Base-by-base conservation (phyloP, 2,797 vertebrate species). In the Lutjanus campechanus region DNA sequence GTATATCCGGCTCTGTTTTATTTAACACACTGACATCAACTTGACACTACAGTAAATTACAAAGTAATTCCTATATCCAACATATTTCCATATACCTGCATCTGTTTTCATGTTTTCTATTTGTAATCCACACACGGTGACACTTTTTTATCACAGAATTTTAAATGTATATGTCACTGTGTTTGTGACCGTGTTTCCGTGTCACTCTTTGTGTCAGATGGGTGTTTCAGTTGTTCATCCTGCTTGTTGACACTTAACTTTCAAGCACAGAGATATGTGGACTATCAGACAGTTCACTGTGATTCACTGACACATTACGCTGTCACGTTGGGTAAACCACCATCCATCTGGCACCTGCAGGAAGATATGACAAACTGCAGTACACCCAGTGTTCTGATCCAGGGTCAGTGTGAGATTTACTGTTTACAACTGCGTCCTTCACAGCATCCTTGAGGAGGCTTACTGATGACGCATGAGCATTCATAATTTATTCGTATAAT, bases 401-500 rank as follows among this genome's bases (percentile, higher is more conserved):
- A 13, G 13, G n/a, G 40, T 19, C 49, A 6, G 58, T 6, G 44
- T 49, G 69, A 74, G 69, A 71, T 71, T 71, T 62, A 77, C 46
- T 58, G 12, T 40, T 67, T 61, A 50, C n/a, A 1, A 4, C 56
- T 0, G 3, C 5, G 1, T 61, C 47, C 65, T 71, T 46, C 65
- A 22, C 20, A 1, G 17, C 44, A 10, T 69, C 59, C 56, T 66
- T 20, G 20, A 62, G 65, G 53, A 68, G 44, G 29, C 29, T 59
- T 49, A 15, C 5, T 11, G 69, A 61, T 29, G 49, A 75, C 8
- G 19, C 56, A 69, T 36, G 36, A 65, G 0, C 22, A 41, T 69
- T 44, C 29, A 73, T 85, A 9, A 77, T 76, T 79, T 20, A 78
- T 73, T 67, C 4, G 20, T 15, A 46, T 56, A 13, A 73, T 68